Evolutionary conservation across 2,797 vertebrate species (phyloP).

Genomic region (Staurois parvus): DNA sequence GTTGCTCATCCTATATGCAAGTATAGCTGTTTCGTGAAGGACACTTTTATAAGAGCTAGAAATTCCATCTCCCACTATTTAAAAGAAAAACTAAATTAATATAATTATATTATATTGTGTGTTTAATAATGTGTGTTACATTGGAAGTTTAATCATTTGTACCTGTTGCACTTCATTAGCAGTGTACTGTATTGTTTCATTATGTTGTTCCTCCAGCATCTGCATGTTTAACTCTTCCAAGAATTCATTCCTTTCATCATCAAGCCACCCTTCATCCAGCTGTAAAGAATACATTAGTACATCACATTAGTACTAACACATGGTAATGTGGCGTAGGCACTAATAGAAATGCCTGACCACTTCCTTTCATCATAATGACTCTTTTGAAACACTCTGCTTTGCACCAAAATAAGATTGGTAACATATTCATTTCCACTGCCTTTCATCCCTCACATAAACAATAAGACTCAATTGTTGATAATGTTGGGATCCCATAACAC

Average conservation of each 20-base stretch:
- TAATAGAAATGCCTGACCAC: slow-evolving; percentile 68
- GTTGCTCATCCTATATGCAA: neutral
- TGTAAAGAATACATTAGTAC: slow-evolving; percentile 78
- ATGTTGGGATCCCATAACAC: slow-evolving; percentile 69
- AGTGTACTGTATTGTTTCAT: slow-evolving; percentile 82
- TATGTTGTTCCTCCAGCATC: slow-evolving; percentile 92
- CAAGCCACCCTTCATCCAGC: slow-evolving; percentile 96
- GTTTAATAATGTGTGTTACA: neutral
- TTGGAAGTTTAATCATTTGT: slow-evolving; percentile 38
- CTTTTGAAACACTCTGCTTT: slow-evolving; percentile 68
- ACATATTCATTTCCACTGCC: slow-evolving; percentile 65
- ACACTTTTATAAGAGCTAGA: neutral
- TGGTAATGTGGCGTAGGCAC: slow-evolving; percentile 69
- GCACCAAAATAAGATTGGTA: slow-evolving; percentile 65
- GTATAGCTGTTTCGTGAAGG: neutral
- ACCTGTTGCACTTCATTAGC: slow-evolving; percentile 86
- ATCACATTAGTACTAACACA: slow-evolving; percentile 70
- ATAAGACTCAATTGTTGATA: slow-evolving; percentile 69
- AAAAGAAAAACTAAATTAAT: neutral
- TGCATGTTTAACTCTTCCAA: slow-evolving; percentile 97
- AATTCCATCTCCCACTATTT: neutral
- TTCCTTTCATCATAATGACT: slow-evolving; percentile 78
- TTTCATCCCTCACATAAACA: slow-evolving; percentile 78
- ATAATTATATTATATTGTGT: neutral
- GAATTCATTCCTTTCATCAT: slow-evolving; percentile 97